Percentiles rank a stretch among this genome's conserved stretches.
Conservation (phyloP, 1,140 invertebrate genomes). For the Octopus sinensis region DNA sequence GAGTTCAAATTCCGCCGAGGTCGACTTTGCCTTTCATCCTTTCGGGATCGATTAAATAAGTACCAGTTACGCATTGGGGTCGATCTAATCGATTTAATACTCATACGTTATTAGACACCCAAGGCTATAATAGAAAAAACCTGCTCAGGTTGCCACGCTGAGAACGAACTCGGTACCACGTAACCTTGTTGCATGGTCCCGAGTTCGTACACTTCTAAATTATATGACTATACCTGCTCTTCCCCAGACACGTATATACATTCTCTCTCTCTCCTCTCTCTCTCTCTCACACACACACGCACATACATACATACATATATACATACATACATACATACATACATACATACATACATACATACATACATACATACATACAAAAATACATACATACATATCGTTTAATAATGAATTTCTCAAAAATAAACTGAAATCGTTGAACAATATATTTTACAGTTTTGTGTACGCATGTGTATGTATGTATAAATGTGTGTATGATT, state of each 20-base stretch:
- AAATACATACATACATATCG: not conserved
- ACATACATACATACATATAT: not conserved
- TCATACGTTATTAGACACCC: not conserved
- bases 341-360: not conserved
- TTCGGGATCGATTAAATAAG: no score
- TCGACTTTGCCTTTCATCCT: no score
- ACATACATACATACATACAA: not conserved
- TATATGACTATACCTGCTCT: not conserved
- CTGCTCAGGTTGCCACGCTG: not conserved
- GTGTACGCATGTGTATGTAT: not conserved
- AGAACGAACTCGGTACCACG: not conserved
- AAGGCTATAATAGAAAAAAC: not conserved
- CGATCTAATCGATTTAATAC: no score
- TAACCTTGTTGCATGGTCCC: not conserved
- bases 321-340: not conserved
- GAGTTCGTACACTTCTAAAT: not conserved
- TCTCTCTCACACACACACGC: not conserved
- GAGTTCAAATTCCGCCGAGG: no score
- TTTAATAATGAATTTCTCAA: not conserved
- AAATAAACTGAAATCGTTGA: not conserved
- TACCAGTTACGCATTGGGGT: no score
- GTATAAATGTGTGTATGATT: no score
- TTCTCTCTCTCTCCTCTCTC: not conserved
- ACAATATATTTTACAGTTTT: not conserved
- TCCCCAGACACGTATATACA: not conserved